Percentiles rank a stretch among this genome's conserved stretches.
Conservation (phyloP, 2,797 vertebrate genomes). For the Vireo griseus region DNA sequence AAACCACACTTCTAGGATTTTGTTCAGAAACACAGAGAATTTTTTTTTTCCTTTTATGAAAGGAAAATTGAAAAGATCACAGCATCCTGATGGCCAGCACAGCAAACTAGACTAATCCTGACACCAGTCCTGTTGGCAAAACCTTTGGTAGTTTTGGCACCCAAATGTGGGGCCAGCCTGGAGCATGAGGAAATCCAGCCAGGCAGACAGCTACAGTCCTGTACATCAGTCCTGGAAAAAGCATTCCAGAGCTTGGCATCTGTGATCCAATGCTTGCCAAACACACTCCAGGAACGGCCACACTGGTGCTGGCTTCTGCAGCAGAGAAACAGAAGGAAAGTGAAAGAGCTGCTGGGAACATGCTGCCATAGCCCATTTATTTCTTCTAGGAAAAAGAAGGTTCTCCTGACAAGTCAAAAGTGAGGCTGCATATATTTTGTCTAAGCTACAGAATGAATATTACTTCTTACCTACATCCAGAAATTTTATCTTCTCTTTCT, state of each 20-base stretch:
- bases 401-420: background rate
- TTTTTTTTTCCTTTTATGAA: background rate
- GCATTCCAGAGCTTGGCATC: background rate
- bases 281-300: slow-evolving; percentile 18
- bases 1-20: background rate
- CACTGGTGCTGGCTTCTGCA: background rate
- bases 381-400: background rate
- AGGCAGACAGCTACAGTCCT: background rate
- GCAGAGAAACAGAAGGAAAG: background rate
- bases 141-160: background rate
- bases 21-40: background rate
- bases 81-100: background rate
- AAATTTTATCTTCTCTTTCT: background rate
- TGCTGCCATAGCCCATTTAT: background rate
- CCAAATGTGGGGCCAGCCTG: background rate
- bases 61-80: background rate
- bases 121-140: background rate
- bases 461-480: background rate
- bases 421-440: background rate
- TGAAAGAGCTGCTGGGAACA: background rate
- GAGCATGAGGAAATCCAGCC: background rate
- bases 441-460: background rate
- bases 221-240: background rate
- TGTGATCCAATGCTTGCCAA: background rate
- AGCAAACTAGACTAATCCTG: slow-evolving; percentile 31